Evolutionary conservation across 2,888 invertebrate genomes (phyloP), one percentile per base, ranked within the genome.

Genomic region (Onchidella celtica): DNA sequence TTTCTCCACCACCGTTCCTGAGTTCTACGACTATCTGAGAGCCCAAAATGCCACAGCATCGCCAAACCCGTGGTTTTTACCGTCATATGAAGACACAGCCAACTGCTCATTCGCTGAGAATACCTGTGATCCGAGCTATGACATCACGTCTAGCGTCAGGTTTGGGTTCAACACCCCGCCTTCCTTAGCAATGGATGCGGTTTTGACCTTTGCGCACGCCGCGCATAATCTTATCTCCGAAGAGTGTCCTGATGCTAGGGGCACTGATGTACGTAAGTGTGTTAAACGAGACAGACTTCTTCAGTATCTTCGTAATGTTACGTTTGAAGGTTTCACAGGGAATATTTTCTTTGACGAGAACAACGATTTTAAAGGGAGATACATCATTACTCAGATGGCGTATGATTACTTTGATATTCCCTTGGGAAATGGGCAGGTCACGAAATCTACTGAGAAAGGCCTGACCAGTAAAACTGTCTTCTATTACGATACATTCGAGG

Each of bases 61-160:
- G 1, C 27, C 57, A 14, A 89, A 90, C 76, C 88, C 89, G 0
- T 90, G 89, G 89, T 86, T 90, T n/a, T 77, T 79, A 34, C 85
- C 85, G 36, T 86, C 87, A 84, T 90, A 90, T 90, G 84, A 85
- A 66, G 81, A 68, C 14, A 66, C 57, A 34, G 59, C 29, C 21
- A 40, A 59, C 0, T 77, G 77, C 34, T 55, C 82, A 14, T 84
- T 87, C 80, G 61, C 70, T 24, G 59, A 79, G 2, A 65, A 61
- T 21, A 80, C 75, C 1, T 82, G 82, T 29, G 34, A 68, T 29
- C n/a, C 57, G 2, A 24, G 17, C 3, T 32, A n/a, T 21, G 57
- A 69, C 38, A 40, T 66, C 1, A 55, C 69, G 14, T 4, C 29
- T 27, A 55, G 34, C 24, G 40, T 38, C 11, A 78, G 57, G 14